These are phyloP conservation scores for Salvelinus fontinalis DNA, from an alignment of 2,113 vertebrate species.

Conservation along the genomic window DNA sequence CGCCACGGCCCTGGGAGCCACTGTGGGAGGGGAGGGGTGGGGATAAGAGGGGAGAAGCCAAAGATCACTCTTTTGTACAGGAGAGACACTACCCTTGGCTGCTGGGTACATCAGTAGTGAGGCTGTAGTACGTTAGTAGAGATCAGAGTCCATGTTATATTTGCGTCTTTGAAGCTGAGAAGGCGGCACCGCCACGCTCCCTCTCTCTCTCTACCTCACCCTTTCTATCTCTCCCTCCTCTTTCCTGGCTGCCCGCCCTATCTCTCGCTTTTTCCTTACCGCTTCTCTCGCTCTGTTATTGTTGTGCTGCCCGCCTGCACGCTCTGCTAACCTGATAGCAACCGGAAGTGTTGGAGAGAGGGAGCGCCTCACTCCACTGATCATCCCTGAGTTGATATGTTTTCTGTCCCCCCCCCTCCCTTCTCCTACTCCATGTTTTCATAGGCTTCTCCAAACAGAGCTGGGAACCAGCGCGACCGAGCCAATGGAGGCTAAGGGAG, in stretches of 20 bases:
- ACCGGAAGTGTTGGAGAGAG: conserved; percentile 6
- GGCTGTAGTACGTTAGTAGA: background rate
- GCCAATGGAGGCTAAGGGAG: conserved; percentile 64
- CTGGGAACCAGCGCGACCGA: conserved; percentile 71
- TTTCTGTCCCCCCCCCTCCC: conserved; percentile 34
- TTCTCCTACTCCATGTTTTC: conserved; percentile 60
- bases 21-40: conserved; percentile 36
- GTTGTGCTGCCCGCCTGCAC: background rate
- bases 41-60: conserved; percentile 33
- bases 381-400: conserved; percentile 37
- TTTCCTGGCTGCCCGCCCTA: background rate
- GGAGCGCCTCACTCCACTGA: conserved; percentile 31
- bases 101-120: background rate
- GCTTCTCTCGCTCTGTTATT: background rate
- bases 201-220: background rate
- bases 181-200: background rate
- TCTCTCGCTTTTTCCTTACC: background rate
- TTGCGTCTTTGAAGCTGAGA: background rate
- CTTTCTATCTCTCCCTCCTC: background rate
- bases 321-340: background rate
- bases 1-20: conserved; percentile 58
- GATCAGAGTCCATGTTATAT: conserved; percentile 43
- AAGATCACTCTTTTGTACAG: conserved; percentile 21
- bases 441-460: conserved; percentile 66
- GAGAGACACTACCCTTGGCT: conserved; percentile 15